These are phyloP conservation scores for Maconellicoccus hirsutus DNA, from an alignment of 1,140 invertebrate genomes.

Conservation along the genomic window DNA sequence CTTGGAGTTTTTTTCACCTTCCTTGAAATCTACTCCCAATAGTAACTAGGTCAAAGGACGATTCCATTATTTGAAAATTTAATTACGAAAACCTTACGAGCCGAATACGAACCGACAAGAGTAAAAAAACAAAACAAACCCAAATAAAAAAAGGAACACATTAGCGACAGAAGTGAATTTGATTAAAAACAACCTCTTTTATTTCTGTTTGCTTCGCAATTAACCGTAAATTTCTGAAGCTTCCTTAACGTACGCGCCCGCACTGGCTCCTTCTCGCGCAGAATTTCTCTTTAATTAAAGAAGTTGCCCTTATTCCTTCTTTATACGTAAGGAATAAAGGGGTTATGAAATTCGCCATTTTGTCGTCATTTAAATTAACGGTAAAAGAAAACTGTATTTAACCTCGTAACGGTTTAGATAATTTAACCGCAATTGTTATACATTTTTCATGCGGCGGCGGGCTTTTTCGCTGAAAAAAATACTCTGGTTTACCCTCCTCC, in stretches of 20 bases:
- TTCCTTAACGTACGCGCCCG: not conserved
- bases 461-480: too few relatives aligned
- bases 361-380: not conserved
- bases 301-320: not conserved
- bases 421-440: not conserved
- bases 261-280: not conserved
- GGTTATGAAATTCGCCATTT: not conserved
- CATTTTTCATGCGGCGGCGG: not conserved
- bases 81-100: not conserved
- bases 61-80: conserved; percentile 10
- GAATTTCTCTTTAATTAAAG: not conserved
- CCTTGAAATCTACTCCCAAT: too few relatives aligned
- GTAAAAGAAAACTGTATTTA: not conserved
- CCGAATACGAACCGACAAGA: not conserved
- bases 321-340: not conserved
- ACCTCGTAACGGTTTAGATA: not conserved
- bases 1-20: too few relatives aligned
- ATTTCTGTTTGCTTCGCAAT: conserved; percentile 8
- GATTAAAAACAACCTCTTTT: conserved; percentile 9
- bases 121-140: not conserved
- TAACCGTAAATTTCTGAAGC: conserved; percentile 3
- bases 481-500: too few relatives aligned
- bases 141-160: not conserved
- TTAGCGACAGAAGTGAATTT: conserved; percentile 8
- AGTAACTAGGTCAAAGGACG: not conserved